phyloP scores from a whole-genome alignment of 2,797 vertebrate genomes.

The Phylloscopus collybita region DNA sequence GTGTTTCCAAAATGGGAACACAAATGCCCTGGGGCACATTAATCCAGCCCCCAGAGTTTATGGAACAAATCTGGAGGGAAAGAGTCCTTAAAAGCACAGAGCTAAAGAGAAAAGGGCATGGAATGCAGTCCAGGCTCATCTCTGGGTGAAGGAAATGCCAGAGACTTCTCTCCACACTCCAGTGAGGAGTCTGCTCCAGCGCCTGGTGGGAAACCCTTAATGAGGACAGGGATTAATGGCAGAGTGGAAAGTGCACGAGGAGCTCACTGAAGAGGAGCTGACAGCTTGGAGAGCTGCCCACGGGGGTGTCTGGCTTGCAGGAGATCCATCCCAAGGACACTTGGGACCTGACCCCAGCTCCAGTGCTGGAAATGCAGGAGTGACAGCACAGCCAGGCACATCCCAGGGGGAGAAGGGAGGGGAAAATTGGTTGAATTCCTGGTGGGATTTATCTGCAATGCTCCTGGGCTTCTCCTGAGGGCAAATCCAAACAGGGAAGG shows the following conservation, averaged over 20 bases:
- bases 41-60: not conserved
- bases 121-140: not conserved
- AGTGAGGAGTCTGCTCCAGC: not conserved
- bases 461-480: not conserved
- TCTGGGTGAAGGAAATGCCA: not conserved
- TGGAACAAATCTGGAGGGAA: not conserved
- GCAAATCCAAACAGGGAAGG: not conserved
- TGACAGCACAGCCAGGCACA: not conserved
- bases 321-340: not conserved
- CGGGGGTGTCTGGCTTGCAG: not conserved
- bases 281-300: not conserved
- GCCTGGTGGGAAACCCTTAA: conserved; percentile 3
- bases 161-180: not conserved
- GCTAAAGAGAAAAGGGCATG: not conserved
- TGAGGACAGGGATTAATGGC: conserved; percentile 48
- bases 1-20: not conserved
- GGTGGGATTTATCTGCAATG: not conserved
- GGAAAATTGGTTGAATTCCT: not conserved
- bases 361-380: not conserved
- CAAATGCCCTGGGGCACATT: not conserved
- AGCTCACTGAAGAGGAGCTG: conserved; percentile 9
- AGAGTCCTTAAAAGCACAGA: not conserved
- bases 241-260: not conserved
- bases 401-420: not conserved
- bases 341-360: not conserved